Evolutionary conservation across 1,140 invertebrate genomes (phyloP).

Genomic region (Trichonephila inaurata): DNA sequence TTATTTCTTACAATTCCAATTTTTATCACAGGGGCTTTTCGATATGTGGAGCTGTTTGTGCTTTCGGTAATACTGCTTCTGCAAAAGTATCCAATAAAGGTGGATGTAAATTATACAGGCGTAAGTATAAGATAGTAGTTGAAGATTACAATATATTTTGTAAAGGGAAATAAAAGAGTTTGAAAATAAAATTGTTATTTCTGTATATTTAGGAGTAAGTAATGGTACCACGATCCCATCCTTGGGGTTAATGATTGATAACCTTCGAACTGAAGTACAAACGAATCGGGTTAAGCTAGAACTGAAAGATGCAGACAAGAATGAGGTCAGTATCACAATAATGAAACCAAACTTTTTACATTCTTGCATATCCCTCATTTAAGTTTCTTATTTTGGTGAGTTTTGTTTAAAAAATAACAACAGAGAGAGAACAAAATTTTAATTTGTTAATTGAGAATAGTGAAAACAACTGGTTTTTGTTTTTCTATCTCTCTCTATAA

Average conservation of each 20-base stretch:
- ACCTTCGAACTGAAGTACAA: constrained; percentile 19
- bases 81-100: background rate
- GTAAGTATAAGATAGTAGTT: constrained; percentile 28
- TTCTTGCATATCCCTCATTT: too few relatives aligned
- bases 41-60: constrained; percentile 50
- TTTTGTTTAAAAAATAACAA: too few relatives aligned
- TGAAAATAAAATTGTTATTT: background rate
- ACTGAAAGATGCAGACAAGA: background rate
- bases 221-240: constrained; percentile 32
- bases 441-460: too few relatives aligned
- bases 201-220: background rate
- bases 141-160: background rate
- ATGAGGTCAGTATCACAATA: background rate
- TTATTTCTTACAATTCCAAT: too few relatives aligned
- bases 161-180: background rate
- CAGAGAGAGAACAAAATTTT: too few relatives aligned
- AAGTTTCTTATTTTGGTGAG: too few relatives aligned
- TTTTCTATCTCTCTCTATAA: too few relatives aligned
- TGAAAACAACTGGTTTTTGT: too few relatives aligned
- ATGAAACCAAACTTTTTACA: background rate
- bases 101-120: constrained; percentile 15
- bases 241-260: background rate
- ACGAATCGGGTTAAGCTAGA: background rate
- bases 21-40: constrained; percentile 53
- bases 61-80: background rate